Conservation (phyloP, 2,888 invertebrate genomes). For the Toxonevra muliebris region DNA sequence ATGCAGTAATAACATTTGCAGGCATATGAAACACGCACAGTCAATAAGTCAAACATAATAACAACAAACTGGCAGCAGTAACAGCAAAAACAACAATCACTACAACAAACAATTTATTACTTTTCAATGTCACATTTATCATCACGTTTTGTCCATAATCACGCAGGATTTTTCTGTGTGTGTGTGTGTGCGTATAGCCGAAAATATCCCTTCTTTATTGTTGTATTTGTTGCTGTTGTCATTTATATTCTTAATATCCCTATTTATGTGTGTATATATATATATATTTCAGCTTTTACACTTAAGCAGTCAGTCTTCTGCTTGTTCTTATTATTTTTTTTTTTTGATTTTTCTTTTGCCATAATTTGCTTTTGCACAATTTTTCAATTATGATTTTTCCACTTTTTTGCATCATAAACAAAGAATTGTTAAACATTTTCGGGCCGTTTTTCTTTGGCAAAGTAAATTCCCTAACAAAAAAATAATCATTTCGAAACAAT, state of each 20-base stretch:
- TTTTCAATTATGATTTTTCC: too few relatives aligned
- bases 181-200: too few relatives aligned
- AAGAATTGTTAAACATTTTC: too few relatives aligned
- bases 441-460: too few relatives aligned
- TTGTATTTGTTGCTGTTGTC: slow-evolving; percentile 25
- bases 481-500: slow-evolving; percentile 29
- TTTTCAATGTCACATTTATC: slow-evolving; percentile 42
- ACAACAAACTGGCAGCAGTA: neutral
- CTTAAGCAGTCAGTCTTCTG: too few relatives aligned
- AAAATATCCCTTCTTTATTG: slow-evolving; percentile 15
- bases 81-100: slow-evolving; percentile 18
- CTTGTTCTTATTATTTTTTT: slow-evolving; percentile 8
- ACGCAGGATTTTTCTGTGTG: slow-evolving; percentile 1
- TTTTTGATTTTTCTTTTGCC: slow-evolving; percentile 1
- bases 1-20: slow-evolving; percentile 12
- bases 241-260: neutral
- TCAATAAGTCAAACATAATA: slow-evolving; percentile 40
- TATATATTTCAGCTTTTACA: slow-evolving; percentile 7
- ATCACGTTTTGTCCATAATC: slow-evolving; percentile 38
- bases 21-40: slow-evolving; percentile 34
- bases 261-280: too few relatives aligned
- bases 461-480: too few relatives aligned
- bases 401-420: too few relatives aligned
- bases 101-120: slow-evolving; percentile 35
- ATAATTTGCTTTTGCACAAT: too few relatives aligned